Evolutionary conservation across 2,797 vertebrate species (phyloP), one percentile per base, ranked within the genome.

Genomic region (Darevskia nairensis): DNA sequence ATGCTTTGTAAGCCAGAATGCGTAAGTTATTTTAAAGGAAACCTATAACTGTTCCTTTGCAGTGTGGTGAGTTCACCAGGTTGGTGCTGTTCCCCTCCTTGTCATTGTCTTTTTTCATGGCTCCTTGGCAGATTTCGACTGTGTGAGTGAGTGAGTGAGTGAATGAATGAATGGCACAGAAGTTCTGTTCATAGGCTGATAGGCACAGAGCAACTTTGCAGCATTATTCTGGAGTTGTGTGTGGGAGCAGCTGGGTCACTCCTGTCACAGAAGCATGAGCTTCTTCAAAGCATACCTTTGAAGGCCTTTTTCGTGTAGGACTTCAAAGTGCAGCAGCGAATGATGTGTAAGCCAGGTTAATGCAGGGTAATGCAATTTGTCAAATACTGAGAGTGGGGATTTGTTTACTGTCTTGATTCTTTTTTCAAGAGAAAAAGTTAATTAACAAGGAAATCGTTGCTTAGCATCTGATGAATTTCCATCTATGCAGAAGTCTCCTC

Each of bases 231-330:
- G 6, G 32, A 80, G 85, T 76, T 90, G 87, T 82, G 88, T 87
- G 1, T 1, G 78, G 88, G 87, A 76, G 44, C 91, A 91, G 82
- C 92, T 94, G 88, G 89, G 86, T 85, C 88, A 88, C 21, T 88
- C 69, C 88, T 90, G 86, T 88, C 71, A 90, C 89, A 89, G 93
- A 95, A 90, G 90, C 89, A n/a, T 44, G 50, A 90, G 86, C 88
- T 85, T 90, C 87, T 92, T 94, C 92, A 95, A 94, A 95, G 92
- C 4, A 0, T 68, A n/a, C 82, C 86, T 80, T 93, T 94, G 93
- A 94, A 94, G 92, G 80, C 72, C 91, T 91, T 89, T 72, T 50
- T 13, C 89, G 88, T 0, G 59, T 93, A 89, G 89, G 90, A 95
- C 93, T 96, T 96, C 92, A 94, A 94, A 95, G 91, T 83, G 59